Base-by-base conservation (phyloP, 1,140 invertebrate genomes). In the Halesus radiatus region DNA sequence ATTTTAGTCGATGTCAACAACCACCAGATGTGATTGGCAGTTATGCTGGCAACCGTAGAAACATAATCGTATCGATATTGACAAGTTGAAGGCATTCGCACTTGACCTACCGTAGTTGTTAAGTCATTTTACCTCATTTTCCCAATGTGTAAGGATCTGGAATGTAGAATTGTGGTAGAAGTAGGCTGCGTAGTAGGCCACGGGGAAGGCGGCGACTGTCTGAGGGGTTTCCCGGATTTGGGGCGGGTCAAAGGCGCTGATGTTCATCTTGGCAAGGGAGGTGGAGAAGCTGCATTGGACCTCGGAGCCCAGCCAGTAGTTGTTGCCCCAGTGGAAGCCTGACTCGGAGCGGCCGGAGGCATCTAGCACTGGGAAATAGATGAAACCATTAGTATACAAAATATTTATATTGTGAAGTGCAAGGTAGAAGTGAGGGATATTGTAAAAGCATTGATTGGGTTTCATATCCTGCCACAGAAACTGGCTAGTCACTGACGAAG, bases 321-420 rank as follows among this genome's bases (percentile, higher is more conserved):
- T 91, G 78, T 90, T 89, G 2, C 90, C 90, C 22, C 87, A 88
- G 5, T 88, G 73, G 50, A 91, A 89, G 6, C 89, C 89, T 0
- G 85, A n/a, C 3, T 83, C 84, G 18, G 89, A 87, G 73, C 80
- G 76, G 0, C 91, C 91, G 74, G 89, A 91, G 5, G 89, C 84
- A 77, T 92, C 90, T 7, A 91, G 76, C 83, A 88, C 90, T 92
- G 62, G n/a, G n/a, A n/a, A n/a, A n/a, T n/a, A n/a, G n/a, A n/a
- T n/a, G n/a, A n/a, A n/a, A n/a, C n/a, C n/a, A n/a, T n/a, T n/a
- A n/a, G n/a, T n/a, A n/a, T n/a, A n/a, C n/a, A n/a, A n/a, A n/a
- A n/a, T n/a, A n/a, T n/a, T n/a, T n/a, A n/a, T n/a, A n/a, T n/a
- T n/a, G n/a, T n/a, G n/a, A n/a, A n/a, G n/a, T n/a, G n/a, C n/a